phyloP scores from a whole-genome alignment of 2,797 vertebrate genomes.

The Galago senegalensis region DNA sequence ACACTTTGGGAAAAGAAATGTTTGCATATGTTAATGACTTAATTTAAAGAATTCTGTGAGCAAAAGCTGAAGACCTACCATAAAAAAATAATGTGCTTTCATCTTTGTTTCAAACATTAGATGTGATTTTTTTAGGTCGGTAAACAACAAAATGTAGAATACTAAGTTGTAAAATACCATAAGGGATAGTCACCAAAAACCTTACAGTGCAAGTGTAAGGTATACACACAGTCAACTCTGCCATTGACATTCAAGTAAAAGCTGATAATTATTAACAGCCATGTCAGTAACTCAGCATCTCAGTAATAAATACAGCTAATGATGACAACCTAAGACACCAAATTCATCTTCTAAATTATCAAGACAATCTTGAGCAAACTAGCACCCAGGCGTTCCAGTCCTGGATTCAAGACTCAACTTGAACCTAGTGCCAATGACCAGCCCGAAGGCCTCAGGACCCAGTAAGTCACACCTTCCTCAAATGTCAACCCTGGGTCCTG shows the following conservation, averaged over 20 bases:
- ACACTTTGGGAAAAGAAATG: slow-evolving; percentile 41
- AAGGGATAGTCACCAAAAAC: neutral
- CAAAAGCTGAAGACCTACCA: slow-evolving; percentile 43
- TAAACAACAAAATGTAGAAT: slow-evolving; percentile 44
- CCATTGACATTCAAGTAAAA: neutral
- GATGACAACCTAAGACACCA: neutral
- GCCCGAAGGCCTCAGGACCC: neutral
- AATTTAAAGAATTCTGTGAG: slow-evolving; percentile 56
- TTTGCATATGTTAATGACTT: slow-evolving; percentile 70
- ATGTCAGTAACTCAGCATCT: neutral
- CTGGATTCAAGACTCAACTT: neutral
- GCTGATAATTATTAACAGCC: neutral
- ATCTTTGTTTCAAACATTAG: slow-evolving; percentile 9
- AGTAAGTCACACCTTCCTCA: neutral
- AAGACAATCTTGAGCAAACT: neutral
- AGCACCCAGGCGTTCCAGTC: neutral
- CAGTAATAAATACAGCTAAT: neutral
- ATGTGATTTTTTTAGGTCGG: slow-evolving; percentile 16
- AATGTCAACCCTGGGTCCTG: neutral
- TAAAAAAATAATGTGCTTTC: slow-evolving; percentile 41
- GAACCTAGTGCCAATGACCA: neutral
- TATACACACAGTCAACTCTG: neutral
- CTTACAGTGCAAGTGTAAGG: neutral
- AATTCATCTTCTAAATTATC: neutral
- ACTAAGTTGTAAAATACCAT: neutral